Percentiles rank a stretch among this genome's conserved stretches.
Evolutionary conservation across 2,888 invertebrate genomes (phyloP).

Genomic region (Erebia ligea): DNA sequence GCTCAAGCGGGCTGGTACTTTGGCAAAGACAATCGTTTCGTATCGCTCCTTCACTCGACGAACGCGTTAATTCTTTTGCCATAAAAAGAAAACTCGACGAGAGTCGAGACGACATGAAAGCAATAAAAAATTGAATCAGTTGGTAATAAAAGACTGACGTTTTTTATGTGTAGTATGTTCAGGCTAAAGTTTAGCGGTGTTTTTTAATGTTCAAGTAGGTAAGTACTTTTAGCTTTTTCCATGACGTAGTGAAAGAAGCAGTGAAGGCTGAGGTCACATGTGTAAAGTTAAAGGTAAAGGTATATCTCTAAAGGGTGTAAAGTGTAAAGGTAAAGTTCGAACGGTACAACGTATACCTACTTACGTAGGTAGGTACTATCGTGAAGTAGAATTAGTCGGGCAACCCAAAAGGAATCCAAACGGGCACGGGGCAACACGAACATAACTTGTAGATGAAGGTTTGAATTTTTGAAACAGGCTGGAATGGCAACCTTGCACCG

Average conservation of each 20-base stretch:
- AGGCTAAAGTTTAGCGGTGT: background rate
- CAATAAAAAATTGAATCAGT: slow-evolving; percentile 2
- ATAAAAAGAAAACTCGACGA: slow-evolving; percentile 12
- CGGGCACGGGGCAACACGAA: no score
- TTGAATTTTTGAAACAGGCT: no score
- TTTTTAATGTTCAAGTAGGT: background rate
- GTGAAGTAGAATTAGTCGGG: no score
- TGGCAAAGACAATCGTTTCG: background rate
- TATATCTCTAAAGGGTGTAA: no score
- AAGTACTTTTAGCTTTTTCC: background rate
- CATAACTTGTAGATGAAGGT: no score
- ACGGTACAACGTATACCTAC: background rate
- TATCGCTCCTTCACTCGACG: background rate
- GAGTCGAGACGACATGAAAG: slow-evolving; percentile 7
- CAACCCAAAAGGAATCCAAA: no score
- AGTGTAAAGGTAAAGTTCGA: no score
- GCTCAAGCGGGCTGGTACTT: background rate
- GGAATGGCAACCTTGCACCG: no score
- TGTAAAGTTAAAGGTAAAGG: no score
- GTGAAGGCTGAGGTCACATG: background rate
- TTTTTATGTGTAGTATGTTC: background rate
- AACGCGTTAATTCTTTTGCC: background rate
- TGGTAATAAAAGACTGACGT: background rate
- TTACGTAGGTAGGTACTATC: no score
- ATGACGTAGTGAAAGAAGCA: background rate